Evolutionary conservation across 2,113 vertebrate genomes (phyloP).

Genomic region (Rafetus swinhoei): DNA sequence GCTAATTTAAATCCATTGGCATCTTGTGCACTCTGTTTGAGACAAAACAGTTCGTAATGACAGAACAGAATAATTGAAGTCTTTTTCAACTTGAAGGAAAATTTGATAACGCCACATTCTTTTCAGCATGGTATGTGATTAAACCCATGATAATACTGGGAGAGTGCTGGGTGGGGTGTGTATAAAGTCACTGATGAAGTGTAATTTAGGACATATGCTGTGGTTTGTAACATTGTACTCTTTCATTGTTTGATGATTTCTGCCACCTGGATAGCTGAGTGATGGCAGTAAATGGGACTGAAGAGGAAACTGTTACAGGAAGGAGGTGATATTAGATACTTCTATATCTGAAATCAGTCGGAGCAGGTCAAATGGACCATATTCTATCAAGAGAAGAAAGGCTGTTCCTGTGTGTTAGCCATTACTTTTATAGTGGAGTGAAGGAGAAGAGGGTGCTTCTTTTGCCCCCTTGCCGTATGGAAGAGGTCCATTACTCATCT

Average conservation of each 20-base stretch:
- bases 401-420: constrained; percentile 23
- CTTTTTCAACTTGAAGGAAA: neutral
- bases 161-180: neutral
- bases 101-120: neutral
- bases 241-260: constrained; percentile 31
- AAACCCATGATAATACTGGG: neutral
- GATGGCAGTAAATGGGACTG: constrained; percentile 5
- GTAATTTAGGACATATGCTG: constrained; percentile 38
- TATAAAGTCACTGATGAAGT: neutral
- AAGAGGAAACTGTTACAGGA: constrained; percentile 64
- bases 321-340: constrained; percentile 47
- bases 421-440: constrained; percentile 23
- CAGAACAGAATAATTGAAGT: neutral
- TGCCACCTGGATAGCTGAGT: constrained; percentile 40
- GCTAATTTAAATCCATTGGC: neutral
- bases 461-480: constrained; percentile 37
- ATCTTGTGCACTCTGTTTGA: neutral
- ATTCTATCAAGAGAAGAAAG: constrained; percentile 30
- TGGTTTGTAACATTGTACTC: constrained; percentile 35
- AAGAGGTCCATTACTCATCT: constrained; percentile 51
- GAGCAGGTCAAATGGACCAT: constrained; percentile 30
- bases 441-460: constrained; percentile 36
- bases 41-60: neutral
- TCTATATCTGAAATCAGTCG: neutral
- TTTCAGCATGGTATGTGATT: neutral